A percentile compares a stretch with the other conserved stretches of the same genome.
Conservation (phyloP, 2,113 vertebrate species). For the Callopanchax toddi region DNA sequence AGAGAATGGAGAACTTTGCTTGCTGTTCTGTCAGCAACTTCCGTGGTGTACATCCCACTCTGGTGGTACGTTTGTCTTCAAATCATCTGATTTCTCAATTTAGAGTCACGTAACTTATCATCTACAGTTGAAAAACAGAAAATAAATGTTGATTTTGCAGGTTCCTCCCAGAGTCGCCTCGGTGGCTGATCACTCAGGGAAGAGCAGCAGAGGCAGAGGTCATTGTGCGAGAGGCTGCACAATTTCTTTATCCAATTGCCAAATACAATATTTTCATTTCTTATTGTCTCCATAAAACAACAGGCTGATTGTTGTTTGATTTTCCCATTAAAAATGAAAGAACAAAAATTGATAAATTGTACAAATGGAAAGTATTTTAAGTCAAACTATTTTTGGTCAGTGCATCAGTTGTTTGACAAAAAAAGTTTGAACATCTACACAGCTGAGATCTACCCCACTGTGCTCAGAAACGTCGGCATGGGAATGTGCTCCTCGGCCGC, state of each 20-base stretch:
- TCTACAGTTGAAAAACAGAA: not conserved
- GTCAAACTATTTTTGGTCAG: too few relatives aligned
- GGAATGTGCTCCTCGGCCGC: slow-evolving; percentile 94
- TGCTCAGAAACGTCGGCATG: slow-evolving; percentile 93
- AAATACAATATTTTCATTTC: not conserved
- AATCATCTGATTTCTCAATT: not conserved
- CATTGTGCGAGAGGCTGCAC: slow-evolving; percentile 86
- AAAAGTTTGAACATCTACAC: slow-evolving; percentile 90
- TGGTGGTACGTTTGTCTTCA: slow-evolving; percentile 86
- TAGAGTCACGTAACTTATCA: too few relatives aligned
- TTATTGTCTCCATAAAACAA: too few relatives aligned
- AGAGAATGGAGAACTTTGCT: slow-evolving; percentile 89
- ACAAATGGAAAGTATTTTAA: too few relatives aligned
- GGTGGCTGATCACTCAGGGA: slow-evolving; percentile 90
- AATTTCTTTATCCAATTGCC: not conserved
- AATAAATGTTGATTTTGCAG: slow-evolving; percentile 62
- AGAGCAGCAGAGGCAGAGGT: slow-evolving; percentile 84
- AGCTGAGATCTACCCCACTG: slow-evolving; percentile 92
- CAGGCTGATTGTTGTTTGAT: too few relatives aligned
- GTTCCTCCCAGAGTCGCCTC: slow-evolving; percentile 91
- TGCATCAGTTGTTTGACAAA: too few relatives aligned
- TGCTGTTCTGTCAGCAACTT: slow-evolving; percentile 80
- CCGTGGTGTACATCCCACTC: slow-evolving; percentile 82
- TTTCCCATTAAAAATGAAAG: too few relatives aligned
- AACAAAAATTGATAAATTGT: too few relatives aligned